Evolutionary conservation across 2,113 vertebrate genomes (phyloP).

Genomic region (Clarias magur): DNA sequence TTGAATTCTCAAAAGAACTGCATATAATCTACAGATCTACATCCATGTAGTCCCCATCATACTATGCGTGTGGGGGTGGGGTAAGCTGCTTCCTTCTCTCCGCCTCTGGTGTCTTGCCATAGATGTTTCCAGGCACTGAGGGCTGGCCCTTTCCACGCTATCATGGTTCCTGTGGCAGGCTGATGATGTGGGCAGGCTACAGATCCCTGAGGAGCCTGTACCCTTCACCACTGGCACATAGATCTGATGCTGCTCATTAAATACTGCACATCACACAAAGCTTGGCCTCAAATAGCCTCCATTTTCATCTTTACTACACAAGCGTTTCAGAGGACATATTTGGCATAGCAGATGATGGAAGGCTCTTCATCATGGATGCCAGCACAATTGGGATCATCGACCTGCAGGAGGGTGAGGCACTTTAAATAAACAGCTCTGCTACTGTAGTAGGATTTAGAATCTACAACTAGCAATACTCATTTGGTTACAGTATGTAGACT

Average conservation of each 20-base stretch:
- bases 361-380: slow-evolving; percentile 81
- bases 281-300: slow-evolving; percentile 78
- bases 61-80: background rate
- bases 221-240: slow-evolving; percentile 60
- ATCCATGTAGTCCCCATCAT: background rate
- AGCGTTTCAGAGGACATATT: slow-evolving; percentile 74
- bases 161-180: slow-evolving; percentile 79
- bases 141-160: slow-evolving; percentile 84
- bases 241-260: slow-evolving; percentile 76
- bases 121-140: slow-evolving; percentile 82
- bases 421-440: background rate
- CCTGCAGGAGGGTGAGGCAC: slow-evolving; percentile 77
- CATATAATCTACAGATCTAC: background rate
- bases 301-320: slow-evolving; percentile 82
- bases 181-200: slow-evolving; percentile 74
- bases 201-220: slow-evolving; percentile 71
- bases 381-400: slow-evolving; percentile 82
- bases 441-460: background rate
- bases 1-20: background rate
- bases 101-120: no score
- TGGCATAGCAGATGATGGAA: slow-evolving; percentile 78
- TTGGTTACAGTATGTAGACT: background rate
- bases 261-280: slow-evolving; percentile 75
- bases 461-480: background rate
- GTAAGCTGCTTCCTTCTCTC: no score